A percentile compares a stretch with the other conserved stretches of the same genome.
phyloP scores from a whole-genome alignment of 35 echinoderm and acorn worm genomes.

The Diadema setosum region DNA sequence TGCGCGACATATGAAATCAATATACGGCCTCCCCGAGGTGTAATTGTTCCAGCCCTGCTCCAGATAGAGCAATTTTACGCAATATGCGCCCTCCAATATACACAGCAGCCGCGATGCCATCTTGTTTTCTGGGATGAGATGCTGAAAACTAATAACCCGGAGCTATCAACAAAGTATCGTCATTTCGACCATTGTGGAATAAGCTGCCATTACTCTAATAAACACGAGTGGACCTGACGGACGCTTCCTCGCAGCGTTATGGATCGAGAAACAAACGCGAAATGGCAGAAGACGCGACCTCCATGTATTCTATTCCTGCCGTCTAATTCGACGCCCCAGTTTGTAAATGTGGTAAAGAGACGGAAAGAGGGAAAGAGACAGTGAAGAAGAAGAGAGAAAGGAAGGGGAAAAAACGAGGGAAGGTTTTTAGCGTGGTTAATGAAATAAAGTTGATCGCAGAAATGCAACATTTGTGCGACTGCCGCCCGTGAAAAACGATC shows the following conservation, averaged over 20 bases:
- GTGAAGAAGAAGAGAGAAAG: too few species aligned
- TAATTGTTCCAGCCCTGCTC: slow-evolving; percentile 21
- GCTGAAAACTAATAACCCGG: background rate
- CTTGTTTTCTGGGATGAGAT: background rate
- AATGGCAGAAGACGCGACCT: too few species aligned
- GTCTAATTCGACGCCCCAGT: too few species aligned
- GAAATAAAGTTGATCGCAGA: background rate
- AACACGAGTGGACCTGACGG: background rate
- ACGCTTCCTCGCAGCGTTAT: background rate
- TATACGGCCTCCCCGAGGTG: slow-evolving; percentile 8
- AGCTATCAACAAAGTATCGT: slow-evolving; percentile 26
- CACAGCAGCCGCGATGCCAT: too few species aligned
- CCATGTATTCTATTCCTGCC: too few species aligned
- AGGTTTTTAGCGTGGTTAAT: background rate
- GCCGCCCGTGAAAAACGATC: background rate
- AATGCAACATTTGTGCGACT: background rate
- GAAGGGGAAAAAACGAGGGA: background rate
- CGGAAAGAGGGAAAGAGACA: too few species aligned
- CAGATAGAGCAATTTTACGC: slow-evolving; percentile 10
- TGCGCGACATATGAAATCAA: slow-evolving; percentile 13
- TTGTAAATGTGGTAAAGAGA: too few species aligned
- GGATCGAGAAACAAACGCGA: background rate
- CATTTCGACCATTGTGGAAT: background rate
- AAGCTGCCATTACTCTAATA: background rate
- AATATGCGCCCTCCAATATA: background rate